Evolutionary conservation across 2,797 vertebrate genomes (phyloP).

Genomic region (Spizella passerina): DNA sequence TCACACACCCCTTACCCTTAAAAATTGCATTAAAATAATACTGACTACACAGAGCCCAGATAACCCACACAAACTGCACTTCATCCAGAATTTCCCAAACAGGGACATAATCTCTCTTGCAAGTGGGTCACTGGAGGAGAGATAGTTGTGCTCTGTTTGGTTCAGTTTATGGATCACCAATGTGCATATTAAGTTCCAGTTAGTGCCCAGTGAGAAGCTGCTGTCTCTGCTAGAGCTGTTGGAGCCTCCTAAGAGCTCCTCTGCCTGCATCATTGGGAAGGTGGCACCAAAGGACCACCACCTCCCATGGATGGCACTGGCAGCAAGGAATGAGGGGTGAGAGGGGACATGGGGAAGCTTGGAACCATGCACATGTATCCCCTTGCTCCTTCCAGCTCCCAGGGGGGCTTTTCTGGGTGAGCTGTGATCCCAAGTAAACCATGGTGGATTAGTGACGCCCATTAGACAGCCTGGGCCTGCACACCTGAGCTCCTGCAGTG

Average conservation of each 20-base stretch:
- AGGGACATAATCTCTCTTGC: neutral
- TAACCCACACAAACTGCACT: neutral
- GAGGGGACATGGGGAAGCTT: neutral
- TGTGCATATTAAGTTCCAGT: neutral
- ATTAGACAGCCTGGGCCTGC: neutral
- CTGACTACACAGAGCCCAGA: neutral
- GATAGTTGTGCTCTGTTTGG: neutral
- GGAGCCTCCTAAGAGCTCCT: neutral
- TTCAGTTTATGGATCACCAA: neutral
- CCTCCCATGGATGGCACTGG: accelerated
- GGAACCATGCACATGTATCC: accelerated
- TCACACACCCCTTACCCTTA: neutral
- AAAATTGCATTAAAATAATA: neutral
- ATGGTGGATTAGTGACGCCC: neutral
- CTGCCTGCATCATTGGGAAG: neutral
- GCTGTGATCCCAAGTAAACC: accelerated
- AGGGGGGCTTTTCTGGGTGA: neutral
- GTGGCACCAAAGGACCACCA: neutral
- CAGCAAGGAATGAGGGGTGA: accelerated
- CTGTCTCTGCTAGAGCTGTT: neutral
- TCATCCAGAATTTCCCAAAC: neutral
- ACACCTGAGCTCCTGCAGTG: neutral
- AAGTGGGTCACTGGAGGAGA: neutral
- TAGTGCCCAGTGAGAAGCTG: neutral
- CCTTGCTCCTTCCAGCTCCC: neutral